Percentiles rank a stretch among this genome's conserved stretches.
Evolutionary conservation across 2,797 vertebrate genomes (phyloP).

Genomic region (Centropyge bicolor): DNA sequence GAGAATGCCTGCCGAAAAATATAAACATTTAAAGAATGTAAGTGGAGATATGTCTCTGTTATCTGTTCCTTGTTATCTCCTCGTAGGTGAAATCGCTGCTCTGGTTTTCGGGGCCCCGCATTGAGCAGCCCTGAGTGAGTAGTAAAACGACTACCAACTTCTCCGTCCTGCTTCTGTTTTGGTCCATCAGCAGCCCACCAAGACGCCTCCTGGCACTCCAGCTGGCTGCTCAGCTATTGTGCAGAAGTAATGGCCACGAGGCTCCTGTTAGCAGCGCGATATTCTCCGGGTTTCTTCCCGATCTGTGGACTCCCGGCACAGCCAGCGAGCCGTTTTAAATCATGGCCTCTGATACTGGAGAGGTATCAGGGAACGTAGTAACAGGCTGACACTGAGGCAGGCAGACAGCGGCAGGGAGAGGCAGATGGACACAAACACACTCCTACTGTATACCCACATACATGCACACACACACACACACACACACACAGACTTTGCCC

Average conservation of each 20-base stretch:
- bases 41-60: conserved; percentile 13
- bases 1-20: conserved; percentile 16
- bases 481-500: conserved; percentile 41
- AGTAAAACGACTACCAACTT: conserved; percentile 40
- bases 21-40: conserved; percentile 31
- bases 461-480: conserved; percentile 23
- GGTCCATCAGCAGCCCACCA: conserved; percentile 60
- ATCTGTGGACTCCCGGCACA: conserved; percentile 47
- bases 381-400: conserved; percentile 61
- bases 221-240: conserved; percentile 73
- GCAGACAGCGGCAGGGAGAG: conserved; percentile 60
- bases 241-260: conserved; percentile 65
- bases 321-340: conserved; percentile 57
- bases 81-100: conserved; percentile 2
- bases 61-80: conserved; percentile 8
- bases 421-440: conserved; percentile 62
- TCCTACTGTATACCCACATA: conserved; percentile 8
- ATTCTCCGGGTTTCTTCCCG: conserved; percentile 32
- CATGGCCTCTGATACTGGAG: conserved; percentile 64
- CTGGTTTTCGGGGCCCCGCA: neutral
- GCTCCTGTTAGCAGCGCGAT: conserved; percentile 60
- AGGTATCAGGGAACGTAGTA: conserved; percentile 56
- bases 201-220: conserved; percentile 71
- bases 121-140: conserved; percentile 27
- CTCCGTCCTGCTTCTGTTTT: conserved; percentile 51